phyloP scores from a whole-genome alignment of 1,140 invertebrate species.

The Procambarus clarkii region DNA sequence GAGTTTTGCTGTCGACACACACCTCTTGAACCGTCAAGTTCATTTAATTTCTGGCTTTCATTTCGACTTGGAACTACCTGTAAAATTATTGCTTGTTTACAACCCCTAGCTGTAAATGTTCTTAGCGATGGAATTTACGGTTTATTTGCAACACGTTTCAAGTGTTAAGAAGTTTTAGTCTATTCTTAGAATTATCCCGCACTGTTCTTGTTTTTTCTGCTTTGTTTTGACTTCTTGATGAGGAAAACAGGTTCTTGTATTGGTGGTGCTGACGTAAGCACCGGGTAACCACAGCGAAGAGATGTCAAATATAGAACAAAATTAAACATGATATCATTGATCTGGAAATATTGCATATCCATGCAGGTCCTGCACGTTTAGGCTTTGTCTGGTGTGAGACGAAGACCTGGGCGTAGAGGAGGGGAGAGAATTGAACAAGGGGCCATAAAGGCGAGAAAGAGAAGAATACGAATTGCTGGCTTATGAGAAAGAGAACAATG shows the following conservation, averaged over 20 bases:
- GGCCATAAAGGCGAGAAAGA: background rate
- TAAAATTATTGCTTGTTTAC: background rate
- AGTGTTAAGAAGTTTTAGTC: background rate
- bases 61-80: background rate
- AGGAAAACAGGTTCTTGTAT: background rate
- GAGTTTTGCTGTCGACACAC: background rate
- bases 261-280: background rate
- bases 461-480: background rate
- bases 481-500: background rate
- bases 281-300: no score
- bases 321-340: no score
- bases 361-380: no score
- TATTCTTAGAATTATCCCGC: background rate
- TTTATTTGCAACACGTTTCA: background rate
- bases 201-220: background rate
- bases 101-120: background rate
- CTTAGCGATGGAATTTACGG: background rate
- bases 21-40: background rate
- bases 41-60: background rate
- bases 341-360: no score
- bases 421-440: background rate
- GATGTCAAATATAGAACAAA: no score
- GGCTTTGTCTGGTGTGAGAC: no score
- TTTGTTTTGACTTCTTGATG: background rate
- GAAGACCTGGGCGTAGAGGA: background rate